These are phyloP conservation scores for Sterna hirundo DNA, from an alignment of 2,113 vertebrate species.

Conservation along the genomic window DNA sequence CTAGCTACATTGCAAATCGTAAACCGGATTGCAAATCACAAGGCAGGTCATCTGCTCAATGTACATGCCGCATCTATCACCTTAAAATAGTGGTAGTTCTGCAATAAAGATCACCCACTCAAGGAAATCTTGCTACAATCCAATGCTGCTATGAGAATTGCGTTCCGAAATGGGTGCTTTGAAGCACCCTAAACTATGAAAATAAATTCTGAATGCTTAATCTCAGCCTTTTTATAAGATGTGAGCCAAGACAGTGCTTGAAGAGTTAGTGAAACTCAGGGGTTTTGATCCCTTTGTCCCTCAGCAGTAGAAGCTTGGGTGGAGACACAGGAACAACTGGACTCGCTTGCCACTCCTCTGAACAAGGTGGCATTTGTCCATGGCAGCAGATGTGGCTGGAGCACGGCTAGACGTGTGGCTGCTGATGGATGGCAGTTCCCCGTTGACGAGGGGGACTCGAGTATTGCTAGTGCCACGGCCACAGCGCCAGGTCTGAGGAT, in stretches of 20 bases:
- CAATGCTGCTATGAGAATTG: not conserved
- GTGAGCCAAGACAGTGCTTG: not conserved
- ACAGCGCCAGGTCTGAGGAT: not conserved
- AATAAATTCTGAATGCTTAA: not conserved
- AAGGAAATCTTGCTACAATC: not conserved
- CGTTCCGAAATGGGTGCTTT: not conserved
- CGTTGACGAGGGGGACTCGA: rapidly evolving
- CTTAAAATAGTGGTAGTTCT: not conserved
- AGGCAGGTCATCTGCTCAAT: not conserved
- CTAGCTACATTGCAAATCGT: not conserved
- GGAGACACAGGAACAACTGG: not conserved
- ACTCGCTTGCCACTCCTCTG: not conserved
- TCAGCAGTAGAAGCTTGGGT: not conserved
- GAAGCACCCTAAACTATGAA: not conserved
- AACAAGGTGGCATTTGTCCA: not conserved
- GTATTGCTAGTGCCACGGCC: not conserved
- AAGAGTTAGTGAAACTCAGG: no score
- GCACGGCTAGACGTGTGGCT: not conserved
- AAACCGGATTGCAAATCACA: not conserved
- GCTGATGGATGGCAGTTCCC: not conserved
- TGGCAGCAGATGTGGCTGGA: not conserved
- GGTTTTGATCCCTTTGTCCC: not conserved
- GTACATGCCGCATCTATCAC: not conserved
- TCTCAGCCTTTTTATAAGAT: not conserved
- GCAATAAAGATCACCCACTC: not conserved